Conservation (phyloP, 2,797 vertebrate genomes). For the Scarus forsteni region DNA sequence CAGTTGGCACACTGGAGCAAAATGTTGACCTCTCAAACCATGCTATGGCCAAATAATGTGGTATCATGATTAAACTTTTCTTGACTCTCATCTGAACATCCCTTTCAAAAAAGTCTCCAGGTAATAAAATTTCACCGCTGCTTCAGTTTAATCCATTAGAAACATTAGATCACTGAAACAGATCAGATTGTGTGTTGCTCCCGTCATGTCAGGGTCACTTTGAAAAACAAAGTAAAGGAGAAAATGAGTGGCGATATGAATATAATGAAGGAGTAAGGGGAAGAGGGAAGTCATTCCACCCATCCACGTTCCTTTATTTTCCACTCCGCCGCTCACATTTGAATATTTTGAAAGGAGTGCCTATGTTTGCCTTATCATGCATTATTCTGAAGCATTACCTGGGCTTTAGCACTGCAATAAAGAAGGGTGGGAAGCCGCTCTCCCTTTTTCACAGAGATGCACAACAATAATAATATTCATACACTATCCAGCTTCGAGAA, state of each 20-base stretch:
- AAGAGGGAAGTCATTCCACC: constrained; percentile 78
- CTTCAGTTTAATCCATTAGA: constrained; percentile 16
- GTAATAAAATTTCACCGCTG: not conserved
- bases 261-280: constrained; percentile 71
- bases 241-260: constrained; percentile 69
- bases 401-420: constrained; percentile 80
- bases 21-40: not conserved
- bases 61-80: not conserved
- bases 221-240: constrained; percentile 69
- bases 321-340: constrained; percentile 84
- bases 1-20: not conserved
- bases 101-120: not conserved
- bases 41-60: not conserved
- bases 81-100: not conserved
- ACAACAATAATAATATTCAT: constrained; percentile 81
- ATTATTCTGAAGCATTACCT: constrained; percentile 86
- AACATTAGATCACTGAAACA: constrained; percentile 21
- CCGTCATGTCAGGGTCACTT: constrained; percentile 64
- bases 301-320: constrained; percentile 84
- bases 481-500: constrained; percentile 48
- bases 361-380: constrained; percentile 88
- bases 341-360: constrained; percentile 86
- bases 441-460: constrained; percentile 71
- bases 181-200: constrained; percentile 25
- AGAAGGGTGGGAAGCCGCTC: constrained; percentile 76